Evolutionary conservation across 1,140 invertebrate genomes (phyloP).

Genomic region (Argopecten irradians): DNA sequence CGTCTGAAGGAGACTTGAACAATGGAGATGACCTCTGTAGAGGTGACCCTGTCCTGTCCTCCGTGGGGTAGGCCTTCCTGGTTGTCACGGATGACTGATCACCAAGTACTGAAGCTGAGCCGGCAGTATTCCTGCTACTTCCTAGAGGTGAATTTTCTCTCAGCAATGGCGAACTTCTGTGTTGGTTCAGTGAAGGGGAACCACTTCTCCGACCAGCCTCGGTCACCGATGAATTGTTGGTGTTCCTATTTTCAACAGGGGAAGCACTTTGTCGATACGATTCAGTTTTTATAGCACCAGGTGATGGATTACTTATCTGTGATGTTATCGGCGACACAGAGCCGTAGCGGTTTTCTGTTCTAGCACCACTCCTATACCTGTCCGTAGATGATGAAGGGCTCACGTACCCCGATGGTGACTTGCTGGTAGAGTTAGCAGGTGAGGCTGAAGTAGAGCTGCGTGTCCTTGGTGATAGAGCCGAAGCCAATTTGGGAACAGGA

Average conservation of each 20-base stretch:
- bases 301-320: background rate
- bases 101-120: background rate
- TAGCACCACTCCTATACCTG: background rate
- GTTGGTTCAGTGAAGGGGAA: background rate
- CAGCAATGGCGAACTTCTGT: background rate
- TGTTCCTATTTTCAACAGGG: constrained; percentile 4
- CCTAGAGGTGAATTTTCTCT: background rate
- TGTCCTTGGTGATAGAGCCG: background rate
- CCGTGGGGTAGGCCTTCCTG: background rate
- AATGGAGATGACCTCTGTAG: constrained; percentile 5
- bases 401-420: background rate
- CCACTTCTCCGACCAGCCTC: background rate
- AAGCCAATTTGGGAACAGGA: background rate
- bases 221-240: background rate
- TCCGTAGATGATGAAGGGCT: background rate
- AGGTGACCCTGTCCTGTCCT: constrained; percentile 13
- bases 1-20: constrained; percentile 8
- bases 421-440: background rate
- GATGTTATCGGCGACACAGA: background rate
- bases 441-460: background rate
- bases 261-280: background rate
- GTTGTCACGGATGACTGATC: background rate
- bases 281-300: background rate
- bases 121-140: background rate
- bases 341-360: background rate